Evolutionary conservation across 2,113 vertebrate species (phyloP), one percentile per base, ranked within the genome.

Genomic region (Xyliphius kryptos): DNA sequence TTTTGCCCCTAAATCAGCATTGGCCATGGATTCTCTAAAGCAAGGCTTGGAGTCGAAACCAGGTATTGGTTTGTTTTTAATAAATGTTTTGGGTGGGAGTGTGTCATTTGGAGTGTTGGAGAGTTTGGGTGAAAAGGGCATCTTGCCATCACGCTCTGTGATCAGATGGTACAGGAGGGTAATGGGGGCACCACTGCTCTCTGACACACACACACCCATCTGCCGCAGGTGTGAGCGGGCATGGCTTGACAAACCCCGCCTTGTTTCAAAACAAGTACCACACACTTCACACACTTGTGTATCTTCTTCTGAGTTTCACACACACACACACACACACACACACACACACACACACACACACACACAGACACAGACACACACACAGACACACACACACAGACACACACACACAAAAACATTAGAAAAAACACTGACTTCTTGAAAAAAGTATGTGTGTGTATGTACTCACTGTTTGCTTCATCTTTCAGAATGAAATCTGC

Each of bases 241-340:
- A 0, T 96, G 94, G 80, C 92, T 96, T 47, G 94, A 94, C 1
- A 96, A 82, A 5, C 94, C 94, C 52, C 90, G 89, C 36, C 91
- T 88, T 1, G 92, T 90, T 74, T 95, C 93, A 65, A 96, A 96
- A 77, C 85, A 90, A 56, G 86, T 83, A 4, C 91, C 91, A 48
- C 93, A 97, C 17, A 94, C 87, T 78, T 93, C 89, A 36, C 93
- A 97, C 3, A 88, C 86, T n/a, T 87, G 88, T 44, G 85, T 75
- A 75, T 79, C 86, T 72, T 77, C 86, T 75, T 81, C 14, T 19
- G n/a, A n/a, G 13, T 26, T 4, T 54, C 40, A 36, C 38, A 63
- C 16, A 61, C 46, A 47, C 3, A 61, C 47, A 61, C 7, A 50
- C 14, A 36, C 2, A 46, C 14, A 46, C 14, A 47, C 44, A 49